Base-by-base conservation (phyloP, 2,797 vertebrate species). In the Crocidura indochinensis region DNA sequence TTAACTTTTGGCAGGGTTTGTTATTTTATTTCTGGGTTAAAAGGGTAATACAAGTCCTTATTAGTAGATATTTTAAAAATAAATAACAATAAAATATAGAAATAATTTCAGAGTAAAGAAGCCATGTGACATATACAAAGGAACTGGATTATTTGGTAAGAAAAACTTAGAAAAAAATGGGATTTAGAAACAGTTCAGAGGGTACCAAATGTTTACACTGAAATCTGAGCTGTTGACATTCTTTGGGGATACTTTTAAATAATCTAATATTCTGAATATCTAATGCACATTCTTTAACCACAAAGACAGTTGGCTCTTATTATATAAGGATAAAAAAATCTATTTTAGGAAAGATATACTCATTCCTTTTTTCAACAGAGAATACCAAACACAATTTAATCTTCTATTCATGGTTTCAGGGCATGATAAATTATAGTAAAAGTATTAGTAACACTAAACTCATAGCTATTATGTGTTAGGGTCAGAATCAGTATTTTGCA, bases 21-120 rank as follows among this genome's bases (percentile, higher is more conserved):
- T n/a, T 27, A 65, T 2, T 11, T 29, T 49, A 75, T 78, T 60
- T 60, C 65, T 84, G 81, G 31, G 22, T 82, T 94, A 83, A 88
- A 95, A 90, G 38, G 49, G 26, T 77, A 79, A 79, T 22, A 31
- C 10, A 10, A 64, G 8, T 77, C 71, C 76, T 83, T 47, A 60
- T 20, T 60, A 80, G 38, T 49, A 68, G 47, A 80, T 46, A 95
- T 67, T 94, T 93, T 20, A 11, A 64, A 91, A 88, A 87, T 56
- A 56, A 60, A 60, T 20, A 19, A 60, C 15, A 60, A 60, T 53
- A 60, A 60, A 60, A 60, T 60, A 22, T 60, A 60, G 56, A 22
- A 60, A 60, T 20, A 60, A 15, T 56, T 56, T 6, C 19, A 60
- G 56, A 20, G 19, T 60, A 20, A 77, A 83, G 53, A 78, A 73